Conservation (phyloP, 2,888 invertebrate species). For the Meiosimyza decipiens region DNA sequence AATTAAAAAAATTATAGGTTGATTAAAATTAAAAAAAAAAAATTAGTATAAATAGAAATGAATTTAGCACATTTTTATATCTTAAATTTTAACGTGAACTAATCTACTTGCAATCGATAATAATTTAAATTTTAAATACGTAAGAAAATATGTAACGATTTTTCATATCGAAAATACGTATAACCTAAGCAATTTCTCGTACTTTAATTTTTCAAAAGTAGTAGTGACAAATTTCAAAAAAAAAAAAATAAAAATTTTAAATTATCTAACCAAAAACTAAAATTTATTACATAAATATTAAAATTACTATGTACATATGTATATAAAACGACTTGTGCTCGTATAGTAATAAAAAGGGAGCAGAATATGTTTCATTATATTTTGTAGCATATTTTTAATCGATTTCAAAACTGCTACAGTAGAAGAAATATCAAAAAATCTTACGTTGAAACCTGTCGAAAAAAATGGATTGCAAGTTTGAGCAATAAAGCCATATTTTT, state of each 20-base stretch:
- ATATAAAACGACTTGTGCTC: no score
- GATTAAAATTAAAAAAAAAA: constrained; percentile 30
- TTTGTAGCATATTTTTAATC: no score
- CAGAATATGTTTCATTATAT: no score
- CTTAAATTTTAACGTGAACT: constrained; percentile 32
- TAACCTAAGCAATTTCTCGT: background rate
- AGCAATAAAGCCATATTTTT: no score
- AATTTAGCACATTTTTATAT: constrained; percentile 48
- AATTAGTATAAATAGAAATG: constrained; percentile 24
- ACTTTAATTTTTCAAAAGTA: background rate
- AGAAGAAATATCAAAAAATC: no score
- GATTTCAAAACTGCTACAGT: no score
- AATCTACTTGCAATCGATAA: constrained; percentile 24
- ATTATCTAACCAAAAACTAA: background rate
- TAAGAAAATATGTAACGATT: constrained; percentile 15
- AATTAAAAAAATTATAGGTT: constrained; percentile 35
- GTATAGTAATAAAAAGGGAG: no score
- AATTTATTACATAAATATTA: no score
- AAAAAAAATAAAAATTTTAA: background rate
- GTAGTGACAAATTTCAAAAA: background rate
- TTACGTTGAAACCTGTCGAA: no score
- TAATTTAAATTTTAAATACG: constrained; percentile 31
- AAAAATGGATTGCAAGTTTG: no score
- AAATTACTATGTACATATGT: no score
- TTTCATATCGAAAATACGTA: background rate